Base-by-base conservation (phyloP, 2,113 vertebrate genomes). In the Sisor rabdophorus region DNA sequence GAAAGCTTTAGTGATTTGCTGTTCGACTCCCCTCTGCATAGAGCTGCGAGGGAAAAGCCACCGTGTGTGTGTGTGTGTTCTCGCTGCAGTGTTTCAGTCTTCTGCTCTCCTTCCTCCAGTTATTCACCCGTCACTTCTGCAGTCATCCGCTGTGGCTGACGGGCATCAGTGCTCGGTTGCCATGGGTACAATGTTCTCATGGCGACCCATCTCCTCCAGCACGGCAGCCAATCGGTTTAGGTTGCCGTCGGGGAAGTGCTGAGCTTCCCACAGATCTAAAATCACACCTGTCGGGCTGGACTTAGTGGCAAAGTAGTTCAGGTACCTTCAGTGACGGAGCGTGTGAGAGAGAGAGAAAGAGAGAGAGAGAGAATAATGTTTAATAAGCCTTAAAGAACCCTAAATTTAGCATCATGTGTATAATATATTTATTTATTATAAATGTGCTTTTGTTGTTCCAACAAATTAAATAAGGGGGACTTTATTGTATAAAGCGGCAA, bases 241-340 rank as follows among this genome's bases (percentile, higher is more conserved):
- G 89, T 98, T 98, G 81, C 97, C 96, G 0, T 98, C 97, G 0
- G 96, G 95, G 83, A 97, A 98, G 91, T 99, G 96, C 89, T 97
- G 97, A 40, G 96, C 96, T 90, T 99, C 97, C 97, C 97, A 99
- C 28, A 99, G 92, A 91, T 99, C 97, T 88, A 99, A 86, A 87
- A 99, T 98, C 71, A 98, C 96, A 0, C 97, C 97, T 0, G 97
- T 99, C 0, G 97, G 97, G 85, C 95, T 99, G 0, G 96, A 96
- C 90, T 98, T 99, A 1, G 96, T 99, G 81, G 96, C 97, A 86
- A 98, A 99, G 90, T 99, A 99, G 89, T 99, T 98, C 80, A 99
- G 91, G 88, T 99, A 99, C 89, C 97, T 99, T 87, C 5, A 16
- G n/a, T 59, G 1, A 72, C 13, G 53, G 63, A 75, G 32, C 77